Conservation (phyloP, 2,888 invertebrate species). For the Cyaniris semiargus region DNA sequence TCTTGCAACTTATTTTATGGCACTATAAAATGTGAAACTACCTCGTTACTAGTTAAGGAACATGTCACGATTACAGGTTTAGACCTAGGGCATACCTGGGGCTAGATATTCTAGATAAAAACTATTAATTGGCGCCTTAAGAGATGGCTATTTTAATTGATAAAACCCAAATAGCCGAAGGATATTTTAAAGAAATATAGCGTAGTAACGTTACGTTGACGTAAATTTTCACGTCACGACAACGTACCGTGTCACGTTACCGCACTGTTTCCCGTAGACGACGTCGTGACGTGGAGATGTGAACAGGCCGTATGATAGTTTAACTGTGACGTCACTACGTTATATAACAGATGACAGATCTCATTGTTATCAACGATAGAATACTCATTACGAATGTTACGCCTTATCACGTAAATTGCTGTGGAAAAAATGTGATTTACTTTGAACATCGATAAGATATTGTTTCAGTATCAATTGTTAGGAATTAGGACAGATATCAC, state of each 20-base stretch:
- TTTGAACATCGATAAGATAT: constrained; percentile 39
- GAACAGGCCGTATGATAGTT: too few species aligned
- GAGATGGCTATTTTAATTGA: background rate
- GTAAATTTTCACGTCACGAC: too few species aligned
- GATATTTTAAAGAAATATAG: background rate
- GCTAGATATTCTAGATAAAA: constrained; percentile 11
- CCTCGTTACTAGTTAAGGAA: constrained; percentile 12
- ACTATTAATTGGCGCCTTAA: background rate
- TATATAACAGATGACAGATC: constrained; percentile 33
- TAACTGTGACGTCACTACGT: constrained; percentile 30
- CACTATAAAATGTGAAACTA: background rate
- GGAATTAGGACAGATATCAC: constrained; percentile 8
- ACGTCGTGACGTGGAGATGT: too few species aligned
- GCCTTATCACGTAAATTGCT: constrained; percentile 42
- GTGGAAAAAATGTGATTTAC: constrained; percentile 46
- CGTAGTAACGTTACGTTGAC: too few species aligned
- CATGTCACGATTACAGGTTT: constrained; percentile 13
- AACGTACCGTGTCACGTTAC: too few species aligned
- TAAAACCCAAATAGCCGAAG: background rate
- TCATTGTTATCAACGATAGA: constrained; percentile 43
- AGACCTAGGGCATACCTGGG: constrained; percentile 20
- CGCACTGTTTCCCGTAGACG: too few species aligned
- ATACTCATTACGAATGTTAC: constrained; percentile 48
- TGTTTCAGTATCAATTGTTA: constrained; percentile 29
- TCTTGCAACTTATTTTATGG: constrained; percentile 32